Percentiles rank a stretch among this genome's conserved stretches.
Conservation (phyloP, 2,888 invertebrate genomes). For the Chrysopilus asiliformis region DNA sequence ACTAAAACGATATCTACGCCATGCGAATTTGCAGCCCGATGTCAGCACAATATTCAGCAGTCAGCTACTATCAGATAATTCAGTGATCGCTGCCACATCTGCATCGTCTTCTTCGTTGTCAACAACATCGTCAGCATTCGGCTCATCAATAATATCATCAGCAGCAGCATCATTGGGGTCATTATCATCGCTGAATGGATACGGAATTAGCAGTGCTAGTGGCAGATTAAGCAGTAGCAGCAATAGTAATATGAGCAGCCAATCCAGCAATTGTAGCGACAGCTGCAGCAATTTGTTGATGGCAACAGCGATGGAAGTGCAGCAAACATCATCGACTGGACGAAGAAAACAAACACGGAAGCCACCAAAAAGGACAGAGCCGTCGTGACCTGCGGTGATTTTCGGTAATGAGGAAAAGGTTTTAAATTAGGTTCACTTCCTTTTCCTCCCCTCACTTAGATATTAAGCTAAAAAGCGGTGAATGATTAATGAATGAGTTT, state of each 20-base stretch:
- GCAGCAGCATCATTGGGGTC: conserved; percentile 7
- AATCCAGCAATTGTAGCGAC: conserved; percentile 17
- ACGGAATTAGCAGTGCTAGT: conserved; percentile 3
- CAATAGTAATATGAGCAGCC: conserved; percentile 8
- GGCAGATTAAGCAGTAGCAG: conserved; percentile 7
- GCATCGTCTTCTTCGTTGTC: conserved; percentile 1
- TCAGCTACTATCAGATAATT: not conserved
- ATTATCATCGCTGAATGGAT: conserved; percentile 1
- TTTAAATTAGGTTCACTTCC: no score
- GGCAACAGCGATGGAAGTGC: not conserved
- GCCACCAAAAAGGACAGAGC: conserved; percentile 21
- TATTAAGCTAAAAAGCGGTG: no score
- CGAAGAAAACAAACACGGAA: conserved; percentile 31
- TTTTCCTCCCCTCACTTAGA: no score
- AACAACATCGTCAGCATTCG: conserved; percentile 1
- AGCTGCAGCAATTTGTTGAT: not conserved
- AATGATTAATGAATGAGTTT: no score
- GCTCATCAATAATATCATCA: conserved; percentile 6
- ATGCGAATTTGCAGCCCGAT: conserved; percentile 10
- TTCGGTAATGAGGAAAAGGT: not conserved
- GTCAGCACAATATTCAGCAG: conserved; percentile 6
- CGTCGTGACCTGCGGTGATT: conserved; percentile 20
- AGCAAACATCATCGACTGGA: no score
- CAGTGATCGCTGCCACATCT: not conserved
- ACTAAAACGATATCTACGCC: conserved; percentile 11